These are phyloP conservation scores for Sphenodon punctatus DNA, from an alignment of 2,797 vertebrate genomes.

Conservation along the genomic window DNA sequence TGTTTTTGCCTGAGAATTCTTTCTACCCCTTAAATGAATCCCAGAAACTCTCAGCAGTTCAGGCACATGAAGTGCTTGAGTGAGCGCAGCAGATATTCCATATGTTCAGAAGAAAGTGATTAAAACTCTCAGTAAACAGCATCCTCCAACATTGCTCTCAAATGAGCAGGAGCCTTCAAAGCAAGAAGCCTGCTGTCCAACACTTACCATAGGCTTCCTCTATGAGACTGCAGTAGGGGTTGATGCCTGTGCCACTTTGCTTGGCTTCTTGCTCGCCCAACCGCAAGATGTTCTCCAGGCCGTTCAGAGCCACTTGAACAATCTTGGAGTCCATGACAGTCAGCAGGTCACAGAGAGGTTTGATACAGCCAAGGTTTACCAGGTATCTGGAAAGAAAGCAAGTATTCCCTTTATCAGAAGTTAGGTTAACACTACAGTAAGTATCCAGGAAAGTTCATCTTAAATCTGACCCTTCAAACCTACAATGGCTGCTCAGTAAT, in stretches of 20 bases:
- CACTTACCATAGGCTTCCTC: slow-evolving; percentile 95
- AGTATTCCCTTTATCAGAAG: fast-evolving
- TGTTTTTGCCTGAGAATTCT: no score
- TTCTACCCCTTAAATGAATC: no score
- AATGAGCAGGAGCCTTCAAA: no score
- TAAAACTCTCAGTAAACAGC: background rate
- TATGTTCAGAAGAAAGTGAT: background rate
- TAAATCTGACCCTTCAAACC: no score
- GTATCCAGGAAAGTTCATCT: background rate
- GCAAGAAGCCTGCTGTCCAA: background rate
- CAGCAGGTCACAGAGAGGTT: slow-evolving; percentile 94
- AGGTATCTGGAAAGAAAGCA: slow-evolving; percentile 82
- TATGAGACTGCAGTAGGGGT: slow-evolving; percentile 96
- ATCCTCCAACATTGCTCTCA: background rate
- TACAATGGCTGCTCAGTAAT: no score
- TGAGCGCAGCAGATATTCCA: no score
- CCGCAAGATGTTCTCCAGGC: slow-evolving; percentile 94
- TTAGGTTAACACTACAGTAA: background rate
- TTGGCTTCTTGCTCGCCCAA: slow-evolving; percentile 95
- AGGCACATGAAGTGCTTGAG: no score
- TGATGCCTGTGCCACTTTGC: slow-evolving; percentile 85
- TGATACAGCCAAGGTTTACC: slow-evolving; percentile 96
- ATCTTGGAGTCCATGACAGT: slow-evolving; percentile 99
- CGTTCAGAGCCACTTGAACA: slow-evolving; percentile 94
- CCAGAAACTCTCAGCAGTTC: no score